Evolutionary conservation across 1,140 invertebrate species (phyloP), one percentile per base, ranked within the genome.

Genomic region (Doryteuthis pealeii): DNA sequence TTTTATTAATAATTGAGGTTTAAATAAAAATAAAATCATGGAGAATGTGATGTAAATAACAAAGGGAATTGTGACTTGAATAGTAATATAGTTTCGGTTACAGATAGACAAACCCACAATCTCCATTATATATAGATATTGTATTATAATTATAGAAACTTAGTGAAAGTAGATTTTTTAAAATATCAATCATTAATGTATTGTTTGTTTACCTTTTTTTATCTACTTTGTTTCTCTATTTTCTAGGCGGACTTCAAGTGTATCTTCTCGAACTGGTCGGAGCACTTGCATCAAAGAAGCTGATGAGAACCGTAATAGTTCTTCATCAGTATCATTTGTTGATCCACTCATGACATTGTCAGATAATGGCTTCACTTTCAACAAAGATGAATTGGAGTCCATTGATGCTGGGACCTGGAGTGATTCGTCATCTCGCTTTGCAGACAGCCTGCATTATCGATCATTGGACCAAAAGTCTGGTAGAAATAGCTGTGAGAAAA

Each of bases 401-500:
- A 49, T 67, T 18, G 67, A 74, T 22, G 62, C 32, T 30, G 66
- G 45, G 22, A 45, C 73, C 30, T 32, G 40, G 28, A 67, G 67
- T n/a, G 67, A 74, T 28, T 69, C 67, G 8, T n/a, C 73, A 30
- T 33, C 26, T 32, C 65, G 40, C 30, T 40, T 45, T 32, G 28
- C 3, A 49, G 73, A 74, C 14, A 70, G 66, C 33, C 15, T 62
- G 54, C 72, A 73, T 40, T 30, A 45, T 22, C 35, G 35, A 30
- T 40, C 35, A 10, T 10, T 28, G 2, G 72, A 73, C 15, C 62
- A 45, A 35, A 72, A 69, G 30, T 58, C 15, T 58, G 71, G 28
- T 70, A 62, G 22, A 40, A 66, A 68, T 76, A 71, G n/a, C 45
- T 76, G n/a, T 31, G 66, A 68, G 32, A 76, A 73, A 73, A 28